A percentile compares a stretch with the other conserved stretches of the same genome.
Evolutionary conservation across 2,113 vertebrate species (phyloP).

Genomic region (Sinocyclocheilus grahami): DNA sequence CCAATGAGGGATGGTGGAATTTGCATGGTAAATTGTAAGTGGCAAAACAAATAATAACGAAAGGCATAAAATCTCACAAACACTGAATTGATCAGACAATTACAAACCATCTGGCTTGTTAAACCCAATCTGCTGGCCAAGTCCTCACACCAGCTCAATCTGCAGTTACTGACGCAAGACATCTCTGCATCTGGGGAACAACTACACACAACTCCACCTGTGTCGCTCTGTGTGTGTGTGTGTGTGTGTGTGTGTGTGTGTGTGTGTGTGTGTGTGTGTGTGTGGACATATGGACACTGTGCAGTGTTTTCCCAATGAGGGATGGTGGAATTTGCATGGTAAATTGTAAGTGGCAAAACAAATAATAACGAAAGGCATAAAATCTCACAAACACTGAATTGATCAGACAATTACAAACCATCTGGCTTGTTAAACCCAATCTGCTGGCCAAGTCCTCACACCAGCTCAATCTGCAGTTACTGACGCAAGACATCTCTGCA

Average conservation of each 20-base stretch:
- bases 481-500: constrained; percentile 44
- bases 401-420: constrained; percentile 96
- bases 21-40: constrained; percentile 79
- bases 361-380: constrained; percentile 93
- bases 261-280: constrained; percentile 31
- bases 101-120: constrained; percentile 98
- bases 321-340: constrained; percentile 73
- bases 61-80: constrained; percentile 95
- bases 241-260: background rate
- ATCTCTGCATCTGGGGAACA: constrained; percentile 47
- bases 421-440: constrained; percentile 99
- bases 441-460: constrained; percentile 85
- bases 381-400: constrained; percentile 95
- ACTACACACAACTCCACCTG: constrained; percentile 51
- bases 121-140: constrained; percentile 96
- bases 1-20: constrained; percentile 71
- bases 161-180: constrained; percentile 47
- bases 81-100: constrained; percentile 96
- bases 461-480: constrained; percentile 58
- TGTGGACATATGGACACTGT: constrained; percentile 29
- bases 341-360: constrained; percentile 88
- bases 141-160: constrained; percentile 68
- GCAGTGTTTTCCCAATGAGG: constrained; percentile 62
- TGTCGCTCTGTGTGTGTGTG: no score
- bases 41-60: constrained; percentile 93